These are phyloP conservation scores for Drosophila ochracea DNA, from an alignment of 2,888 invertebrate genomes.

Conservation along the genomic window DNA sequence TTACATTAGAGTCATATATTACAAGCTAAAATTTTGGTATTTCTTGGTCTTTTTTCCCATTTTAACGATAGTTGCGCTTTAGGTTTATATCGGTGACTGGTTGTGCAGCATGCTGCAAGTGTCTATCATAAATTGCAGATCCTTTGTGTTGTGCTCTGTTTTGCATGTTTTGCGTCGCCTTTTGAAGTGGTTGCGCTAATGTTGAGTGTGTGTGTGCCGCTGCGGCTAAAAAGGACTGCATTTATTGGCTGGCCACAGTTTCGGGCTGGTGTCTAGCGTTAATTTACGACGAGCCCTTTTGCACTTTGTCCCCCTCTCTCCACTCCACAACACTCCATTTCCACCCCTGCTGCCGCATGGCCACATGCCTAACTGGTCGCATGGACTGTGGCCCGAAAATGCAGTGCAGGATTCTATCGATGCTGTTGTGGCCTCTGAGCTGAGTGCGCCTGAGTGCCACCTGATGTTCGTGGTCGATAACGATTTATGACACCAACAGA, in stretches of 20 bases:
- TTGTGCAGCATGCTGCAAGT: conserved; percentile 32
- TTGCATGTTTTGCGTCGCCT: conserved; percentile 61
- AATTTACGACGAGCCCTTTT: conserved; percentile 76
- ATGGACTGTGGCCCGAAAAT: conserved; percentile 65
- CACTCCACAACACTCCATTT: background rate
- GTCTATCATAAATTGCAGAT: conserved; percentile 71
- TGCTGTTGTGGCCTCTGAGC: conserved; percentile 31
- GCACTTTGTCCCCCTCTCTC: background rate
- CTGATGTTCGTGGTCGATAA: conserved; percentile 83
- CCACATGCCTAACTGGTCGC: conserved; percentile 16
- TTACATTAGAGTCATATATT: background rate
- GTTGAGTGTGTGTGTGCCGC: conserved; percentile 12
- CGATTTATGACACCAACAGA: conserved; percentile 79
- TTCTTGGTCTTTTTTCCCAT: background rate
- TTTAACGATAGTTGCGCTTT: background rate
- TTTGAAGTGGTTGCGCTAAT: conserved; percentile 62
- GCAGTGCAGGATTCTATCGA: conserved; percentile 36
- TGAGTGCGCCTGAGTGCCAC: conserved; percentile 78
- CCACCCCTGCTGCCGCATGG: conserved; percentile 8
- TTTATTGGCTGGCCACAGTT: conserved; percentile 49
- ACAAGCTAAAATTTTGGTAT: background rate
- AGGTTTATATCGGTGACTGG: background rate
- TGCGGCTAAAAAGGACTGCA: conserved; percentile 21
- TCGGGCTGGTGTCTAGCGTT: conserved; percentile 57
- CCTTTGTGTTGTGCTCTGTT: conserved; percentile 61